These are phyloP conservation scores for Tamandua tetradactyla DNA, from an alignment of 2,797 vertebrate genomes.

Conservation along the genomic window DNA sequence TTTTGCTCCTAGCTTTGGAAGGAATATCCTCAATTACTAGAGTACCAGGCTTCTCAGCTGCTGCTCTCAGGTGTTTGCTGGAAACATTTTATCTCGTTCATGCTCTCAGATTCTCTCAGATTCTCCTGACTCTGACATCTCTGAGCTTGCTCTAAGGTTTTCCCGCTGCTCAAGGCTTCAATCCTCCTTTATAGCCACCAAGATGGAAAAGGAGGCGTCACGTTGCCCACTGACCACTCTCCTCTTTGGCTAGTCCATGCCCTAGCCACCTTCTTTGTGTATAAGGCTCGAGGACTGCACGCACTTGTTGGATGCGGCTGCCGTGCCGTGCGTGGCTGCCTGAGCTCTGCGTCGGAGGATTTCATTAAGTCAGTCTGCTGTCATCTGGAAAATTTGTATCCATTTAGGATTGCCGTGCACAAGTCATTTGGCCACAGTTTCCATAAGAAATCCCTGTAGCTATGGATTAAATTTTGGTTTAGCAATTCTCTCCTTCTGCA, in stretches of 20 bases:
- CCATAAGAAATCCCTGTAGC: not conserved
- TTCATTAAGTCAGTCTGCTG: not conserved
- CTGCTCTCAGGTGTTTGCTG: not conserved
- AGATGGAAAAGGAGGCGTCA: not conserved
- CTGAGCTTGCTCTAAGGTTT: not conserved
- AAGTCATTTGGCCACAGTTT: not conserved
- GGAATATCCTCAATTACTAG: accelerated
- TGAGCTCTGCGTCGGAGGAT: not conserved
- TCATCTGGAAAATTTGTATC: constrained; percentile 13
- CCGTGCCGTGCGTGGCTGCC: not conserved
- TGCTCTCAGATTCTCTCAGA: too few relatives aligned
- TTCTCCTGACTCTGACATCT: not conserved
- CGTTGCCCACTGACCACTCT: constrained; percentile 59
- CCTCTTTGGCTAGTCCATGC: not conserved
- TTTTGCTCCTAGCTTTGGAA: not conserved
- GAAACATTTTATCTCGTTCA: not conserved
- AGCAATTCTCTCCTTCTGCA: not conserved
- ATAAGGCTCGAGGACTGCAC: not conserved
- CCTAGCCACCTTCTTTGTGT: not conserved
- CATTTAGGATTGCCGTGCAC: not conserved
- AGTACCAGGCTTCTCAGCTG: accelerated
- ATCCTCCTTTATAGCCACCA: not conserved
- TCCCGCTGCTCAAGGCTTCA: not conserved
- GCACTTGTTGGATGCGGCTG: not conserved
- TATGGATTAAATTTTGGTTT: not conserved